Percentiles rank a stretch among this genome's conserved stretches.
These are phyloP conservation scores for Aleiodes leptofemur DNA, from an alignment of 2,888 invertebrate species.

Conservation along the genomic window DNA sequence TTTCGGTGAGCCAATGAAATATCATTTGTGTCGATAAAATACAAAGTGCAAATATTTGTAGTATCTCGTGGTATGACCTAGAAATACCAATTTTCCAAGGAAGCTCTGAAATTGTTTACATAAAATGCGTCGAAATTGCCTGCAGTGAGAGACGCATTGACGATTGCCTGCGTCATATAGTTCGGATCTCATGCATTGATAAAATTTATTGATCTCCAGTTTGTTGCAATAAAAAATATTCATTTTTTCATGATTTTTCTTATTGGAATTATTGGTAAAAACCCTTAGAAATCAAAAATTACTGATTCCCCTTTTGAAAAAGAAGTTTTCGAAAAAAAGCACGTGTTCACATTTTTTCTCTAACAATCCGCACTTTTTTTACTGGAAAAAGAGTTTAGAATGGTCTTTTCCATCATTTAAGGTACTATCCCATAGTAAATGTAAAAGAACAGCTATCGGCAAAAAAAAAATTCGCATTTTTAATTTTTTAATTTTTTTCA, in stretches of 20 bases:
- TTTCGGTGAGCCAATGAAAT: not conserved
- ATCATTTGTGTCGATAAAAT: conserved; percentile 4
- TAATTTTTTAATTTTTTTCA: no score
- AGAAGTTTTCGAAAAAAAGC: no score
- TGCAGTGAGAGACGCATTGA: conserved; percentile 11
- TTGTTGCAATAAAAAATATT: conserved; percentile 5
- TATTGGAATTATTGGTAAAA: not conserved
- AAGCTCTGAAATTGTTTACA: not conserved
- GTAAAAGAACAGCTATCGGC: no score
- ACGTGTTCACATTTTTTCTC: no score
- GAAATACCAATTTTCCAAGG: conserved; percentile 11
- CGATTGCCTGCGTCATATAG: not conserved
- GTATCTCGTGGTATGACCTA: not conserved
- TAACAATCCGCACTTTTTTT: no score
- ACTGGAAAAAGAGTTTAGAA: no score
- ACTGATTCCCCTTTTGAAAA: no score
- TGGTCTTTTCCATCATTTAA: no score
- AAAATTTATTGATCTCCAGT: conserved; percentile 13
- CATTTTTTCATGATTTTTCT: not conserved
- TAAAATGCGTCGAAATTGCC: conserved; percentile 14
- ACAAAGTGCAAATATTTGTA: not conserved
- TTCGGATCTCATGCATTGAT: conserved; percentile 17
- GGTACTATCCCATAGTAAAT: no score
- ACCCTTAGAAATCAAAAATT: no score
- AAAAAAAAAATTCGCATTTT: no score